Conservation (phyloP, 1,140 invertebrate genomes). For the Drosophila seguyi region DNA sequence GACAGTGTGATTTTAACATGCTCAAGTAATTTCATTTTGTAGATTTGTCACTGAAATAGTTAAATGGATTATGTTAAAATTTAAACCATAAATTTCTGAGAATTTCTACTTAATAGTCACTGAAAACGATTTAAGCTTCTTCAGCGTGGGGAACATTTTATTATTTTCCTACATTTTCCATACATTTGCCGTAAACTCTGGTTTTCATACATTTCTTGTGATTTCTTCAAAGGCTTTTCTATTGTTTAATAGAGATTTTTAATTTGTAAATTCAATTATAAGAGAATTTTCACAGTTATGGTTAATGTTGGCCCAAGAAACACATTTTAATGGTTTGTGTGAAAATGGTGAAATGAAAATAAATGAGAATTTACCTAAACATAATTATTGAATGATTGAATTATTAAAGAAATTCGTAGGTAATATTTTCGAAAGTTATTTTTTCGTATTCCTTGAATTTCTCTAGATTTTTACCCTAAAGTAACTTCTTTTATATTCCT, state of each 20-base stretch:
- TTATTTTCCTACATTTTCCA: background rate
- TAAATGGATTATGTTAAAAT: background rate
- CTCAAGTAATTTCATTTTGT: background rate
- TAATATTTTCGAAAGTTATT: accelerated
- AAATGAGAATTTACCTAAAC: too few relatives aligned
- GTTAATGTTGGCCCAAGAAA: too few relatives aligned
- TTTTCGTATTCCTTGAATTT: background rate
- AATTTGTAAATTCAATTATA: background rate
- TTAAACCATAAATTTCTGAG: background rate
- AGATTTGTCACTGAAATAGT: background rate
- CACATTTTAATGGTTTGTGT: background rate
- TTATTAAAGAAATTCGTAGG: too few relatives aligned
- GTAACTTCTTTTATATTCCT: background rate
- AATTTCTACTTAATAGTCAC: background rate
- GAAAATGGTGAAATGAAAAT: background rate
- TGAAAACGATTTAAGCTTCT: background rate
- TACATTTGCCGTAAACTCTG: background rate
- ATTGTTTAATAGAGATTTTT: background rate
- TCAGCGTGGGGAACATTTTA: background rate
- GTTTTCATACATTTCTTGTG: background rate
- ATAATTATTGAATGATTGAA: too few relatives aligned
- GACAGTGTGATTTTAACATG: background rate
- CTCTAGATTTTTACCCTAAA: background rate
- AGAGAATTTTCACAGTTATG: too few relatives aligned
- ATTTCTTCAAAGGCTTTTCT: background rate